Evolutionary conservation across 1,140 invertebrate genomes (phyloP), one percentile per base, ranked within the genome.

Genomic region (Drosophila nikananu): DNA sequence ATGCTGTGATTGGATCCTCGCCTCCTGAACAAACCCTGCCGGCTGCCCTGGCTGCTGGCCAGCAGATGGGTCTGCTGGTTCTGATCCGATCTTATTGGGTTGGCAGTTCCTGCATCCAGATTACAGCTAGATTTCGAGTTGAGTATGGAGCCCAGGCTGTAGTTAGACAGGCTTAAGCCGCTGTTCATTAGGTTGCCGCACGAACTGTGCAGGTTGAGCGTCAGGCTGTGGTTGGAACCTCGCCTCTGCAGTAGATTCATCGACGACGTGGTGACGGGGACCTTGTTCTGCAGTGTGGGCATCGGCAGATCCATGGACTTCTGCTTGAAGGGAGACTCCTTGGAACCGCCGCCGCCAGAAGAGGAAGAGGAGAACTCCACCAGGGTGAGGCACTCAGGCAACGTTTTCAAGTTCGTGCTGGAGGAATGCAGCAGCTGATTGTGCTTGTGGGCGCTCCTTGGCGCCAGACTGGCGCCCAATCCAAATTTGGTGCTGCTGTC

Each of bases 1-100:
- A 98, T 94, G 86, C 97, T 98, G n/a, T 97, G 97, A 92, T 97
- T 98, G 0, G 97, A 98, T 5, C 97, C 97, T 12, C 97, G 94
- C 25, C 97, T 94, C 90, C 97, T 95, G 10, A 97, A 91, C 10
- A 97, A 87, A 66, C 96, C 96, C 86, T 97, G 97, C 39, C 94
- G 94, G 3, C 91, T 91, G 5, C 82, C 82, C 79, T 93, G 86
- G 52, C 44, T 63, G 68, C 44, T 65, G 25, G 32, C 68, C 30
- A 72, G 59, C 13, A 65, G 61, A 19, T 46, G 65, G 10, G 37
- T 44, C 25, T 65, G 78, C 41, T 42, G 62, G 19, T 67, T 60
- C 13, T 81, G 61, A 9, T 66, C 59, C 19, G 72, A 19, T 17
- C 23, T 46, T 1, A 21, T 27, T 4, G 21, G 30, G n/a, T n/a